Evolutionary conservation across 2,888 invertebrate genomes (phyloP).

Genomic region (Megaustenia siamemsis): DNA sequence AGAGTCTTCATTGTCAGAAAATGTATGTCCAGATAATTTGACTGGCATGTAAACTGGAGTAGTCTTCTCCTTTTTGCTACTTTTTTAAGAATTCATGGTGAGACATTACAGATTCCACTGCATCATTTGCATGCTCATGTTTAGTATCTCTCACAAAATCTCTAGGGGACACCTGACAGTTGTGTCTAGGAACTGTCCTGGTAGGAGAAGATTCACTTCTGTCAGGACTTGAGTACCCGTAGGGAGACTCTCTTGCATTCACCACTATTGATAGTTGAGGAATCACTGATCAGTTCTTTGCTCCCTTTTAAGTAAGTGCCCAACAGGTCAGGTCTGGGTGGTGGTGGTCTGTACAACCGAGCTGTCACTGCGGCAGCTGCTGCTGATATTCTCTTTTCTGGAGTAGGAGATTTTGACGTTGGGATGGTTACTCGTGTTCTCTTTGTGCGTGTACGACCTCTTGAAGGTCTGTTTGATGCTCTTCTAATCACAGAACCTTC

Average conservation of each 20-base stretch:
- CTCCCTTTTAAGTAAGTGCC: conserved; percentile 51
- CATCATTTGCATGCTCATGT: not conserved
- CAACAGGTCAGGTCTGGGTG: conserved; percentile 58
- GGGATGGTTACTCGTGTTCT: conserved; percentile 27
- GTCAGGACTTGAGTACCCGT: conserved; percentile 29
- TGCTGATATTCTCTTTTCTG: conserved; percentile 49
- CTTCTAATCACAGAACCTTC: conserved; percentile 18
- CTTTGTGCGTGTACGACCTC: conserved; percentile 53
- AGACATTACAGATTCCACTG: not conserved
- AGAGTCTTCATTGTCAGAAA: not conserved
- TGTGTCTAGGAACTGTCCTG: not conserved
- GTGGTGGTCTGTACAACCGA: conserved; percentile 65
- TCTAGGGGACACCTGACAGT: not conserved
- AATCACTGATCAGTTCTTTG: conserved; percentile 43
- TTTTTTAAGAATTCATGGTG: conserved; percentile 46
- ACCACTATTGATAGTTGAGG: conserved; percentile 14
- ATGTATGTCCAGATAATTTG: conserved; percentile 1
- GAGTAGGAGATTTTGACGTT: conserved; percentile 12
- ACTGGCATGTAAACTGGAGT: conserved; percentile 6
- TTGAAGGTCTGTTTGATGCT: conserved; percentile 56
- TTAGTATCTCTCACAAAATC: too few species aligned
- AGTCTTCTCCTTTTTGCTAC: conserved; percentile 41
- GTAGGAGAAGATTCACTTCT: conserved; percentile 6
- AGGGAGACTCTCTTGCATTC: conserved; percentile 34
- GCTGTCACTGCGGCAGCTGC: conserved; percentile 64